A percentile compares a stretch with the other conserved stretches of the same genome.
phyloP scores from a whole-genome alignment of 2,113 vertebrate species.

The Hyperoodon ampullatus region DNA sequence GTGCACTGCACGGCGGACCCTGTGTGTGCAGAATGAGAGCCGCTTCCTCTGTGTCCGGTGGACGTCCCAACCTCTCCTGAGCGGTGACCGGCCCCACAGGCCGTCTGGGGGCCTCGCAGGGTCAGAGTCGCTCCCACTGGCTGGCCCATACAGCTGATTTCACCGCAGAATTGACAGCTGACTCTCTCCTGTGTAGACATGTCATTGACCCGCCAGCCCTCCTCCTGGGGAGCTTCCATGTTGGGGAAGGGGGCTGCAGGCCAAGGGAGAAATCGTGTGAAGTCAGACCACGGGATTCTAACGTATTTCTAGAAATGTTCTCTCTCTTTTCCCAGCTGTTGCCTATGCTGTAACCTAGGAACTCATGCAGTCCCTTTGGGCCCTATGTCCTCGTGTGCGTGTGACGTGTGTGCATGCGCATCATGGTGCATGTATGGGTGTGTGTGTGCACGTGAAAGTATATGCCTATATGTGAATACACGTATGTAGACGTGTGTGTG shows the following conservation, averaged over 20 bases:
- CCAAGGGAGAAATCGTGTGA: not conserved
- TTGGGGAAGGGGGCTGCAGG: not conserved
- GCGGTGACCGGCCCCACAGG: rapidly evolving
- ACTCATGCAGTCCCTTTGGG: not conserved
- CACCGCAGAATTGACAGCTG: rapidly evolving
- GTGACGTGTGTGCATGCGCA: not conserved
- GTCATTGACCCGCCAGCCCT: not conserved
- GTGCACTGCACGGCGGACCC: rapidly evolving
- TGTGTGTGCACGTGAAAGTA: too few species aligned
- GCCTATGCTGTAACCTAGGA: not conserved
- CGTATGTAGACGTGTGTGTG: too few species aligned
- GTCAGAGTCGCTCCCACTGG: rapidly evolving
- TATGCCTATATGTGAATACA: too few species aligned
- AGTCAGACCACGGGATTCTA: rapidly evolving
- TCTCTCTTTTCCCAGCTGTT: not conserved
- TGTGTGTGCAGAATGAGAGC: rapidly evolving
- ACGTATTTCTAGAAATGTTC: not conserved
- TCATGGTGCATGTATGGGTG: not conserved
- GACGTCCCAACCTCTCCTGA: not conserved
- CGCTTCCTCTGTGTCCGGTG: not conserved
- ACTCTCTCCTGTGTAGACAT: not conserved
- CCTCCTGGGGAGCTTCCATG: not conserved
- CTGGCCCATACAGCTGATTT: rapidly evolving
- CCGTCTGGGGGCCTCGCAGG: rapidly evolving
- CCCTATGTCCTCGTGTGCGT: not conserved